Conservation (phyloP, 2,888 invertebrate genomes). For the Mythimna ferrago region DNA sequence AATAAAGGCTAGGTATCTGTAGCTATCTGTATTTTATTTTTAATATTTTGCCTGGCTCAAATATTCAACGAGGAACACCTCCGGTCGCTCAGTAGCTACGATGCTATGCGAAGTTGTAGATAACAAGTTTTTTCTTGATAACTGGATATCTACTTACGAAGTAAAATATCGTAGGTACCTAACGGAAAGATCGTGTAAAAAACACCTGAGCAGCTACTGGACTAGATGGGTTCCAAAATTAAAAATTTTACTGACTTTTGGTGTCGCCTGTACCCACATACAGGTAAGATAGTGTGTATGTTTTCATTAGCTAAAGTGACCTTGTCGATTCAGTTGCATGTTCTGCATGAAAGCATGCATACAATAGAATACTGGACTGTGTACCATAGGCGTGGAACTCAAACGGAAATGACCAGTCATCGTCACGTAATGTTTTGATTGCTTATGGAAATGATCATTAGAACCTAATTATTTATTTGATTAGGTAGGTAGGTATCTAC, state of each 20-base stretch:
- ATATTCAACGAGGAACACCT: no score
- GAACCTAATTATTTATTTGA: conserved; percentile 35
- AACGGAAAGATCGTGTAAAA: no score
- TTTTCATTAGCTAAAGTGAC: conserved; percentile 70
- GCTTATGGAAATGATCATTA: conserved; percentile 30
- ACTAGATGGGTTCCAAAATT: background rate
- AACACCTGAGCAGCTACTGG: no score
- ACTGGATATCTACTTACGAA: no score
- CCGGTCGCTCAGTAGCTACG: no score
- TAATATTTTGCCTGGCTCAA: no score
- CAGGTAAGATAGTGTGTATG: conserved; percentile 62
- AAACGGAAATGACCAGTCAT: conserved; percentile 73
- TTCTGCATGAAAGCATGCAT: conserved; percentile 80
- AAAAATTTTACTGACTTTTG: conserved; percentile 33
- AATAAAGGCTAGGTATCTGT: no score
- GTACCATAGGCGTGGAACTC: conserved; percentile 69
- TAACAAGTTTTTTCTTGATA: no score
- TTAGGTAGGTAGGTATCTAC: background rate
- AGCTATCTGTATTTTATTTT: no score
- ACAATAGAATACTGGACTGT: conserved; percentile 74
- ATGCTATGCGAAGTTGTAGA: no score
- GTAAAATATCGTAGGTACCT: no score
- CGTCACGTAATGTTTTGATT: conserved; percentile 53
- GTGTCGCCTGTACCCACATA: conserved; percentile 66
- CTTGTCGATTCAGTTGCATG: conserved; percentile 81